Evolutionary conservation across 2,888 invertebrate species (phyloP).

Genomic region (Caradrina kadenii): DNA sequence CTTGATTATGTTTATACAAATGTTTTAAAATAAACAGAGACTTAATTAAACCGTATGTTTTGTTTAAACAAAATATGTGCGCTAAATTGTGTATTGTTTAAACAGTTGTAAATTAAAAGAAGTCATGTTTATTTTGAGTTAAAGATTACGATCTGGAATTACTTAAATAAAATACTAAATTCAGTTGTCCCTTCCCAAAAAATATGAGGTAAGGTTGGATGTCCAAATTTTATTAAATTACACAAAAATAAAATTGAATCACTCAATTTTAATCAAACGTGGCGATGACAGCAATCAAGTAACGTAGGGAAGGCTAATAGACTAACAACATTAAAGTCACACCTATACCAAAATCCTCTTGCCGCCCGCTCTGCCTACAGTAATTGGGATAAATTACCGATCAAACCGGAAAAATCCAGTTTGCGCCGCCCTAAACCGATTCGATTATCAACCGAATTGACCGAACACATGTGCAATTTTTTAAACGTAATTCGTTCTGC

Average conservation of each 20-base stretch:
- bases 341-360: constrained; percentile 52
- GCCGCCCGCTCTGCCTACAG: constrained; percentile 53
- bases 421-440: constrained; percentile 69
- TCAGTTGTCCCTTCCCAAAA: too few species aligned
- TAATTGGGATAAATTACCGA: constrained; percentile 75
- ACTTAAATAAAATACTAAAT: too few species aligned
- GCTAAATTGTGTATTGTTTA: constrained; percentile 24
- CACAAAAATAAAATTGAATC: constrained; percentile 10
- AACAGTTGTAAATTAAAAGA: not conserved
- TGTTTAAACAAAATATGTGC: constrained; percentile 14
- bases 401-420: constrained; percentile 75
- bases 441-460: constrained; percentile 69
- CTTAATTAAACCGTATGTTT: constrained; percentile 14
- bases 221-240: too few species aligned
- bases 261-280: constrained; percentile 29
- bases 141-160: not conserved
- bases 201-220: too few species aligned
- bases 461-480: constrained; percentile 39
- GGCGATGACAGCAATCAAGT: constrained; percentile 54
- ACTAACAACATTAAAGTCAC: constrained; percentile 52
- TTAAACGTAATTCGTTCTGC: constrained; percentile 30
- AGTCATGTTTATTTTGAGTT: not conserved
- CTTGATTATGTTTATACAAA: constrained; percentile 22
- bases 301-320: constrained; percentile 47
- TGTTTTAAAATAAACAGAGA: constrained; percentile 26